A percentile compares a stretch with the other conserved stretches of the same genome.
phyloP scores from a whole-genome alignment of 2,888 invertebrate genomes.

The Unio delphinus region DNA sequence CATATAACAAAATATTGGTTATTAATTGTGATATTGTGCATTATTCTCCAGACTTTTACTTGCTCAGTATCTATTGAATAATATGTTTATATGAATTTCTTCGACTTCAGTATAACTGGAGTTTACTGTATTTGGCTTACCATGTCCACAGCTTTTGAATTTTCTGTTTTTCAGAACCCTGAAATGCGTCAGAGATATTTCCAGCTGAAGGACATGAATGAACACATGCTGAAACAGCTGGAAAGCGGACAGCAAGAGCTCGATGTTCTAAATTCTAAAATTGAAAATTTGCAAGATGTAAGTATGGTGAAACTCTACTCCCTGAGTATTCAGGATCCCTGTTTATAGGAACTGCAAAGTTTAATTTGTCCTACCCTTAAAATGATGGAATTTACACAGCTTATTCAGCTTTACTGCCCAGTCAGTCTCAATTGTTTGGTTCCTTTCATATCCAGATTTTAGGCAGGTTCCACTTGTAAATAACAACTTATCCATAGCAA shows the following conservation, averaged over 20 bases:
- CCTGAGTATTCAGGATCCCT: constrained; percentile 74
- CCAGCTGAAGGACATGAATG: constrained; percentile 72
- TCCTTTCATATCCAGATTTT: too few species aligned
- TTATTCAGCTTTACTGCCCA: background rate
- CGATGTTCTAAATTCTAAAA: constrained; percentile 79
- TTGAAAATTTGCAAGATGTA: constrained; percentile 79
- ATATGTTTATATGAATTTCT: too few species aligned
- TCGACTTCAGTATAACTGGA: too few species aligned
- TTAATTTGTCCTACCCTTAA: background rate
- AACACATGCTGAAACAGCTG: constrained; percentile 68
- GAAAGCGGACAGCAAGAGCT: constrained; percentile 75
- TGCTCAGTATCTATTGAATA: too few species aligned
- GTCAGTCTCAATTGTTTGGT: too few species aligned
- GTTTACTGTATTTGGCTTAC: too few species aligned
- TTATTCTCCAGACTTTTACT: too few species aligned
- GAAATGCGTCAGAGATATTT: constrained; percentile 75
- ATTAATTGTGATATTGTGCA: too few species aligned
- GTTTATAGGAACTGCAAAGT: constrained; percentile 8
- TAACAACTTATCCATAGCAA: too few species aligned
- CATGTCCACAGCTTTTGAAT: background rate
- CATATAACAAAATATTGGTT: too few species aligned
- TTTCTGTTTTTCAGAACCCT: constrained; percentile 66
- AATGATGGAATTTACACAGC: constrained; percentile 1
- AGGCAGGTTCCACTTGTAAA: too few species aligned
- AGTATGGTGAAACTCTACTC: constrained; percentile 50